Evolutionary conservation across 2,797 vertebrate genomes (phyloP), one percentile per base, ranked within the genome.

Genomic region (Eremophila alpestris): DNA sequence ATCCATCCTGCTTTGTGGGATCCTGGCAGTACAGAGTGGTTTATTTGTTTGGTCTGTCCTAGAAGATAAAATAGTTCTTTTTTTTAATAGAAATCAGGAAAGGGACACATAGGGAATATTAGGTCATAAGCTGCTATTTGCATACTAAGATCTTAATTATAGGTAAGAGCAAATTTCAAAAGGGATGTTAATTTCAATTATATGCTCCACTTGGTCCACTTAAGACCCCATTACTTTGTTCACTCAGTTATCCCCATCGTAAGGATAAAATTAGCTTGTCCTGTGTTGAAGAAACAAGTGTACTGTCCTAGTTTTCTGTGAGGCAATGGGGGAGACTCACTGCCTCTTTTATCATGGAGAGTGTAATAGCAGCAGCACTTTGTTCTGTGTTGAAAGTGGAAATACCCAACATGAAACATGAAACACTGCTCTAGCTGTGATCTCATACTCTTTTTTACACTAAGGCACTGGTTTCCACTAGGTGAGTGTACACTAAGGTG

Each of bases 101-200:
- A 80, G 45, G 19, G 41, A 80, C 60, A 46, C 14, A 17, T 51
- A 32, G 46, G 48, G 75, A 94, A 73, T 92, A 87, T 59, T 41
- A 49, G 71, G 38, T 91, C 87, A 67, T 60, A 80, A 90, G 7
- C 26, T 60, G 18, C 49, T 87, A 23, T 91, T 96, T 93, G 71
- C 90, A 43, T 90, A 51, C 43, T 76, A 75, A 90, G 52, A 79
- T 92, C 70, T 94, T 94, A 92, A 95, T 94, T 93, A 89, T 69
- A 92, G 74, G 70, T 75, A 90, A 93, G 56, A 38, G 22, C 52
- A 89, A 71, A 74, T 92, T 95, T 93, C 70, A 59, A 45, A 96
- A 94, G 70, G 73, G 40, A 62, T 79, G 63, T 84, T 92, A 76
- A 89, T 93, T 94, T 93, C 74, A 83, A 76, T 95, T 92, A 78